Percentiles rank a stretch among this genome's conserved stretches.
Conservation (phyloP, 2,888 invertebrate genomes). For the Drosophila limbata region DNA sequence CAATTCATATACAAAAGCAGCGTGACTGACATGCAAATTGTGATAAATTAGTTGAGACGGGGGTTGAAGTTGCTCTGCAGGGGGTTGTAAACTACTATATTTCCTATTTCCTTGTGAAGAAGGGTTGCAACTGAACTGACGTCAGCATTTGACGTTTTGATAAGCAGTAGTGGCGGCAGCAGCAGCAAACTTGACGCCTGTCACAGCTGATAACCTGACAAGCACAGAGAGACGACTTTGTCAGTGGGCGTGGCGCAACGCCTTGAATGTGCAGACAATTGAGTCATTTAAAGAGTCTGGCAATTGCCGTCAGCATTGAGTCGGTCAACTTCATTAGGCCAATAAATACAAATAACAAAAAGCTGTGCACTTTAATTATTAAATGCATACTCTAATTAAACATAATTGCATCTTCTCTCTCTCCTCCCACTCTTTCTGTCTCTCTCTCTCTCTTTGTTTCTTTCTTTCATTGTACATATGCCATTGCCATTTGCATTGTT, state of each 20-base stretch:
- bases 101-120: not conserved
- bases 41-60: constrained; percentile 69
- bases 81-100: not conserved
- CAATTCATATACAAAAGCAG: constrained; percentile 71
- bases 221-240: constrained; percentile 17
- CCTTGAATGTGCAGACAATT: constrained; percentile 18
- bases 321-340: constrained; percentile 75
- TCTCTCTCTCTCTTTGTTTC: constrained; percentile 4
- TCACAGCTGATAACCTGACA: constrained; percentile 31
- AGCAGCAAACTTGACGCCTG: constrained; percentile 40
- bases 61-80: not conserved
- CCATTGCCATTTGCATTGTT: constrained; percentile 13
- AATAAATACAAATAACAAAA: constrained; percentile 48
- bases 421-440: not conserved
- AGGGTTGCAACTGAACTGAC: constrained; percentile 32
- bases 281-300: constrained; percentile 19
- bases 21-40: constrained; percentile 81
- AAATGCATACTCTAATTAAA: constrained; percentile 68
- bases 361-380: constrained; percentile 61
- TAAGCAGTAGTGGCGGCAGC: constrained; percentile 23
- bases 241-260: constrained; percentile 6
- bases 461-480: not conserved
- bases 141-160: constrained; percentile 49
- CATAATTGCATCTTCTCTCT: constrained; percentile 31
- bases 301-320: constrained; percentile 29